Evolutionary conservation across 2,113 vertebrate genomes (phyloP).

Genomic region (Lutjanus erythropterus): DNA sequence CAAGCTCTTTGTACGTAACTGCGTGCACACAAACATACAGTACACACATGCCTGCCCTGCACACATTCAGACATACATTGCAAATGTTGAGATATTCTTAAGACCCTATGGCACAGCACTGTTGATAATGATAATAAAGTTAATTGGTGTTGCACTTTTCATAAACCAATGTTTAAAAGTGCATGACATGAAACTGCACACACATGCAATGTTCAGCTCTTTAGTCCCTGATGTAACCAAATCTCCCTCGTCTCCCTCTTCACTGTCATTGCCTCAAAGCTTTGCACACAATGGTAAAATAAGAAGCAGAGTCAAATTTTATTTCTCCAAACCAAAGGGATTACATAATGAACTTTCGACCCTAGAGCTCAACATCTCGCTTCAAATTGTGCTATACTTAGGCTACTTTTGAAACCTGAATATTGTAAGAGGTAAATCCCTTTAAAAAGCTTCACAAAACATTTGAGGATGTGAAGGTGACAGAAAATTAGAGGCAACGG

Average conservation of each 20-base stretch:
- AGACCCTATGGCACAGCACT: not conserved
- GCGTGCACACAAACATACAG: conserved; percentile 3
- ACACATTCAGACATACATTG: not conserved
- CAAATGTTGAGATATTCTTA: not conserved
- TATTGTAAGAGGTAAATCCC: conserved; percentile 4
- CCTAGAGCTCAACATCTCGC: conserved; percentile 3
- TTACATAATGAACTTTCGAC: conserved; percentile 11
- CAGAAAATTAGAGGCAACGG: not conserved
- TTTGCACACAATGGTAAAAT: not conserved
- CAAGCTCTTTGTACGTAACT: conserved; percentile 31
- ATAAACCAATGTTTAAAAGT: not conserved
- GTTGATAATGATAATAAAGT: not conserved
- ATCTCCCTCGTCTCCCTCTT: conserved; percentile 1
- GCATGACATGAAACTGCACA: not conserved
- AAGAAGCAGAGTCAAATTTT: not conserved
- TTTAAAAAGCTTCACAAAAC: conserved; percentile 1
- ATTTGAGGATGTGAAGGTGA: not conserved
- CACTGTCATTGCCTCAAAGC: conserved; percentile 12
- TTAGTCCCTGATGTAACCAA: conserved; percentile 12
- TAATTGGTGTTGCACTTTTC: not conserved
- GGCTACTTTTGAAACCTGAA: conserved; percentile 16
- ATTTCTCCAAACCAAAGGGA: not conserved
- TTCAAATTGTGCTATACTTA: conserved; percentile 1
- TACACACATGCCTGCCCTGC: not conserved
- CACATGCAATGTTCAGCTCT: not conserved